These are phyloP conservation scores for Trichogramma dendrolimi DNA, from an alignment of 2,888 invertebrate species.

Conservation along the genomic window DNA sequence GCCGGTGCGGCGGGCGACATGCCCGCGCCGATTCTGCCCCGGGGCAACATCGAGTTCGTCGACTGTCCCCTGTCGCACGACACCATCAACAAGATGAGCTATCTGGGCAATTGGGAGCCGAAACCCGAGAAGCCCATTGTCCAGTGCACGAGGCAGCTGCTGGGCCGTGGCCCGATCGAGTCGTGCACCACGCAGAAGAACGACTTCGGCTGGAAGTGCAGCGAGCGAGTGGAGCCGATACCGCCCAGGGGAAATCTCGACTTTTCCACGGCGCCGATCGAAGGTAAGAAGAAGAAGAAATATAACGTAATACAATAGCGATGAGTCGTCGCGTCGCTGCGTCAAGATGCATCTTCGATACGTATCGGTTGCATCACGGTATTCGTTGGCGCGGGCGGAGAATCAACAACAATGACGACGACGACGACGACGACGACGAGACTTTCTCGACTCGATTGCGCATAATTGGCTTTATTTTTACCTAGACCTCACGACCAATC, in stretches of 20 bases:
- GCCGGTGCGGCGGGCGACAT: slow-evolving; percentile 39
- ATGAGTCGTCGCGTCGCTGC: too few species aligned
- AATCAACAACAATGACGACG: too few species aligned
- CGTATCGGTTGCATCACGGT: too few species aligned
- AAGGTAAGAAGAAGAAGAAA: slow-evolving; percentile 10
- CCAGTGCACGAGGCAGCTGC: slow-evolving; percentile 39
- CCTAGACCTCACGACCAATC: slow-evolving; percentile 62
- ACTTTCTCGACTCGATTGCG: neutral
- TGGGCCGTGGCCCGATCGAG: slow-evolving; percentile 64
- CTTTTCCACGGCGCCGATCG: slow-evolving; percentile 27
- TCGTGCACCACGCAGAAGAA: slow-evolving; percentile 70
- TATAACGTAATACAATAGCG: too few species aligned
- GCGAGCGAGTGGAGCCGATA: slow-evolving; percentile 13
- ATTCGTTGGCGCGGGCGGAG: too few species aligned
- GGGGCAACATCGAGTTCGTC: slow-evolving; percentile 34
- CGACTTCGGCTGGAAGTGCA: slow-evolving; percentile 57
- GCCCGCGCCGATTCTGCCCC: slow-evolving; percentile 33
- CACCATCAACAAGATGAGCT: slow-evolving; percentile 44
- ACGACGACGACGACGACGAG: too few species aligned
- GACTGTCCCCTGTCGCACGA: slow-evolving; percentile 42
- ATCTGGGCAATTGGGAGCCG: slow-evolving; percentile 44
- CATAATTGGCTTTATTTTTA: slow-evolving; percentile 18
- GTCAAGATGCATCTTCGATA: too few species aligned
- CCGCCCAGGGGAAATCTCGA: slow-evolving; percentile 27
- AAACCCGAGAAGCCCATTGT: slow-evolving; percentile 36